Conservation (phyloP, 2,888 invertebrate species). For the Cantharis lateralis region DNA sequence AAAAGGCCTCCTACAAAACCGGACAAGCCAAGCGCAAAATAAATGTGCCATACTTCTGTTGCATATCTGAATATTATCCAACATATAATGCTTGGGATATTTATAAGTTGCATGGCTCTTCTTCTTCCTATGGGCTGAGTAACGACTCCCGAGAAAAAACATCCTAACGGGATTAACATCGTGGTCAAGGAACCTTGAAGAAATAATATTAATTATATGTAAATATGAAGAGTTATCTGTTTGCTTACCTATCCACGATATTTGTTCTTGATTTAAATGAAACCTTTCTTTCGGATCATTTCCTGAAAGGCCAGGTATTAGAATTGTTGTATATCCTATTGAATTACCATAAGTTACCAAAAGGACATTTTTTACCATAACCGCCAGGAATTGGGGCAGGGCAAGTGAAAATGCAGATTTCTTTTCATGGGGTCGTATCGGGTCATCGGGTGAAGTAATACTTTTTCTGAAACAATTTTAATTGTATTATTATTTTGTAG, state of each 20-base stretch:
- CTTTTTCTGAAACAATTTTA: background rate
- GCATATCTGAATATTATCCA: constrained; percentile 77
- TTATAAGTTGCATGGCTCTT: constrained; percentile 76
- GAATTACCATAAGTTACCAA: constrained; percentile 80
- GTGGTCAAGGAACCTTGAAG: constrained; percentile 76
- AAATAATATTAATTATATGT: background rate
- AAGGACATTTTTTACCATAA: constrained; percentile 78
- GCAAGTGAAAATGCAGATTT: constrained; percentile 52
- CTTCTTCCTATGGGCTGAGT: constrained; percentile 75
- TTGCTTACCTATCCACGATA: constrained; percentile 76
- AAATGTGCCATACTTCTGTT: constrained; percentile 65
- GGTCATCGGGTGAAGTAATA: background rate
- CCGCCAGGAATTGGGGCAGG: constrained; percentile 76
- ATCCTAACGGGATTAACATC: constrained; percentile 80
- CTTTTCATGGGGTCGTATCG: background rate
- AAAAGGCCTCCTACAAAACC: constrained; percentile 78
- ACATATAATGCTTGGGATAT: constrained; percentile 73
- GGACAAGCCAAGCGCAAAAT: constrained; percentile 71
- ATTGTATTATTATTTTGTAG: background rate
- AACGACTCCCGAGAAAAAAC: constrained; percentile 72
- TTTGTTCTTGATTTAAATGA: constrained; percentile 64
- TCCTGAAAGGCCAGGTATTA: constrained; percentile 74
- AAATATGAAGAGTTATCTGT: background rate
- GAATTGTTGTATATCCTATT: constrained; percentile 78
- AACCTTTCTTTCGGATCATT: constrained; percentile 50